Evolutionary conservation across 2,888 invertebrate species (phyloP), one percentile per base, ranked within the genome.

Genomic region (Barypeithes pellucidus): DNA sequence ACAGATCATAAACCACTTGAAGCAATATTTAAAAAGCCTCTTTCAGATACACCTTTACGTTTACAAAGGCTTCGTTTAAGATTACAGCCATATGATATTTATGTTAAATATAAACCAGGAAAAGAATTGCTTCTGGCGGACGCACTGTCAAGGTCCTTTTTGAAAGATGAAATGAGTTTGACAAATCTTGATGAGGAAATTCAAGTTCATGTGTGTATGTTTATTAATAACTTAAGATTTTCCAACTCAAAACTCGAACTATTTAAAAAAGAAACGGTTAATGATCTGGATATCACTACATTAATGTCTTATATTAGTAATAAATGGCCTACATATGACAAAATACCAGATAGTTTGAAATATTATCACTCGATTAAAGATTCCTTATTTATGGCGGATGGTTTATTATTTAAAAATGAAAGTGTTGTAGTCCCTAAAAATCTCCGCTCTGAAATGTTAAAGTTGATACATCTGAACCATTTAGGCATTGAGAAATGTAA

Each of bases 271-370:
- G 41, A 70, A 73, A 66, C 73, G 9, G 14, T 33, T 47, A 60
- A 67, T 29, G 80, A 80, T 72, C 7, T 16, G 11, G 78, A 79
- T 61, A 66, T 79, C 22, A 67, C 73, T 67, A 50, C 63, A 59
- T 29, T 81, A 52, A 78, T 76, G 50, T 68, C 77, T n/a, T 75
- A 73, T 43, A 76, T 81, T 39, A 16, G 70, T 54, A 36, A 76
- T 7, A 79, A 80, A 3, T 81, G 82, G 80, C 80, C 80, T 33
- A 71, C 75, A 18, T 65, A 76, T 41, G 72, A 72, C 39, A 62
- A 76, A 60, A 14, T 75, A 5, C 41, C 61, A 29, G 43, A 68
- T 11, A 41, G 59, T 50, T 14, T 76, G n/a, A 75, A 71, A 71
- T 47, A 24, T 18, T 76, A 74, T 60, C 66, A 33, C 33, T 73